Base-by-base conservation (phyloP, 2,888 invertebrate genomes). In the Diarsia dahlii region DNA sequence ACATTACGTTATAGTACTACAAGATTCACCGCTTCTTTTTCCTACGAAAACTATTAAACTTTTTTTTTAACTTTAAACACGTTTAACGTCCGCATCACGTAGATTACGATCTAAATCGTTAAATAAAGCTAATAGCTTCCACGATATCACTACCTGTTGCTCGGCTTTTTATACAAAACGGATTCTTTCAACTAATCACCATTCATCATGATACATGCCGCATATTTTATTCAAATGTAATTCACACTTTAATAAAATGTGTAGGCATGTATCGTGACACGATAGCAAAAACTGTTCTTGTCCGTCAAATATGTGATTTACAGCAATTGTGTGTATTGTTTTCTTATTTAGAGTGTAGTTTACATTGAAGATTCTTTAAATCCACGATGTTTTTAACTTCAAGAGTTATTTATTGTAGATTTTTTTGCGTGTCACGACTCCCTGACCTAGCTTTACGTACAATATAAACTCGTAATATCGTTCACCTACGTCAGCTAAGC, bases 81-180 rank as follows among this genome's bases (percentile, higher is more conserved):
- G 62, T 70, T 67, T 71, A 23, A 68, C 13, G 52, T 72, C 56
- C 73, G 60, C 73, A 34, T 80, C 64, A 60, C 54, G 58, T 18
- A 28, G 52, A 83, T 83, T 56, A 69, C 20, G 9, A 83, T 66
- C 69, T 39, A 52, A 56, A 71, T 68, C 60, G 46, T 71, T 69
- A 28, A 77, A 56, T 67, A 20, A 50, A 66, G 52, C 56, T 69
- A 62, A 83, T 64, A 54, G 52, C 39, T 80, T 67, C 62, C 50
- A 74, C 34, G 62, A 84, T 74, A 74, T 69, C 60, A 73, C 72
- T 67, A 76, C 71, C 63, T 70, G 68, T 68, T 80, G 34, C 70
- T 69, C 62, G 15, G 54, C 12, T 80, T 84, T 80, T 82, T 82
- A 56, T 75, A 72, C 34, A 39, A 71, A 75, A 65, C 66, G 34